phyloP scores from a whole-genome alignment of 1,140 invertebrate species.

The Sminthurinus signatus region DNA sequence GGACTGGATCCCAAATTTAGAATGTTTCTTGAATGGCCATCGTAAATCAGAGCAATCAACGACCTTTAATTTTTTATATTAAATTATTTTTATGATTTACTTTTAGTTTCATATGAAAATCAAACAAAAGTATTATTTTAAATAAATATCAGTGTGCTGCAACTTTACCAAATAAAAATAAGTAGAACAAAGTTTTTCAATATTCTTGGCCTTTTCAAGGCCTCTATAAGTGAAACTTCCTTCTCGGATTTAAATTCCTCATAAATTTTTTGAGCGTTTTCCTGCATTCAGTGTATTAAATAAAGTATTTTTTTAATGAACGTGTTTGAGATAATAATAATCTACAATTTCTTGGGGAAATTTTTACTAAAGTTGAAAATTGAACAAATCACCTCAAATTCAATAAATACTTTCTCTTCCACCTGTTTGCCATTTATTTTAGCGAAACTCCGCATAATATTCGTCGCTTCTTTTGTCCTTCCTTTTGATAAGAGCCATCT shows the following conservation, averaged over 20 bases:
- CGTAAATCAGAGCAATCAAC: constrained; percentile 72
- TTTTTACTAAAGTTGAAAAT: constrained; percentile 1
- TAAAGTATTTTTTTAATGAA: background rate
- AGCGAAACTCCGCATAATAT: constrained; percentile 70
- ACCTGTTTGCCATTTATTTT: constrained; percentile 67
- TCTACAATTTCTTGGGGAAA: background rate
- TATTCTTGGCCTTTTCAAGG: constrained; percentile 66
- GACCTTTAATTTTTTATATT: constrained; percentile 53
- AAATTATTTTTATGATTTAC: constrained; percentile 3
- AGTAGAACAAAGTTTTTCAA: constrained; percentile 64
- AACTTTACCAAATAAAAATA: constrained; percentile 63
- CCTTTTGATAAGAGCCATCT: constrained; percentile 78
- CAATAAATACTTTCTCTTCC: constrained; percentile 60
- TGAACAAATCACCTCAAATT: constrained; percentile 57
- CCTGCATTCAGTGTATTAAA: constrained; percentile 14
- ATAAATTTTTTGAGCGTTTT: constrained; percentile 25
- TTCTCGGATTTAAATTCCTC: constrained; percentile 57
- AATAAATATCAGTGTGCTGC: constrained; percentile 1
- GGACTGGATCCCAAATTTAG: constrained; percentile 49
- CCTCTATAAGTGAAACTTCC: constrained; percentile 67
- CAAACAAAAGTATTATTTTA: background rate
- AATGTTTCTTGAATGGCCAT: constrained; percentile 33
- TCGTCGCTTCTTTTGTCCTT: constrained; percentile 65
- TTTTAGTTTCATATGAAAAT: background rate
- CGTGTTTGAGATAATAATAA: background rate